phyloP scores from a whole-genome alignment of 2,113 vertebrate genomes.

The Micromys minutus region DNA sequence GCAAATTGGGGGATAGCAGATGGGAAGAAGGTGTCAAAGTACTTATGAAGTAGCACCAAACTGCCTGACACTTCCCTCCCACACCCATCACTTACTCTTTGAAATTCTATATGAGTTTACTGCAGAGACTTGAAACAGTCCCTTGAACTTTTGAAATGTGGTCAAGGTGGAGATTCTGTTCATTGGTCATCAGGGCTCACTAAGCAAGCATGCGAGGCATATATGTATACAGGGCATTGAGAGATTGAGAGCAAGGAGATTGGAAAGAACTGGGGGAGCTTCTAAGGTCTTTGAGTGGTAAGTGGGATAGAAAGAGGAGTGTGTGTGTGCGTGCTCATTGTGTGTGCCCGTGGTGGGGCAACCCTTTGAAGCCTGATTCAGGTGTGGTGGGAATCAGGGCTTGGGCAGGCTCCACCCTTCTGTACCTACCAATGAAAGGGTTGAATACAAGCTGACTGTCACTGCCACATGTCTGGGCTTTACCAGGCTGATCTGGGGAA shows the following conservation, averaged over 20 bases:
- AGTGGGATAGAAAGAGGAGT: neutral
- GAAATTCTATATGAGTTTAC: neutral
- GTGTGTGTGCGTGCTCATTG: neutral
- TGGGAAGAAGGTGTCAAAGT: neutral
- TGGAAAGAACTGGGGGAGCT: neutral
- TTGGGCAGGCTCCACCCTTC: no score
- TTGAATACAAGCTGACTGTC: neutral
- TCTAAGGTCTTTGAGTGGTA: neutral
- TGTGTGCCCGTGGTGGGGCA: neutral
- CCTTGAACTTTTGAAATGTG: neutral
- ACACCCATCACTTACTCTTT: neutral
- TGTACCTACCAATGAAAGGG: no score
- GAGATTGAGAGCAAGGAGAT: neutral
- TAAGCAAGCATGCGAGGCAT: neutral
- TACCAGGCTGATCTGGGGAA: neutral
- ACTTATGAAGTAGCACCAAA: neutral
- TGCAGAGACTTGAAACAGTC: neutral
- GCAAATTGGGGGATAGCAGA: neutral
- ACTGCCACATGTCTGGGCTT: neutral
- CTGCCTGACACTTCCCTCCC: neutral
- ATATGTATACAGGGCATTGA: neutral
- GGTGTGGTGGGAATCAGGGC: neutral
- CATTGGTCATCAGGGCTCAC: neutral
- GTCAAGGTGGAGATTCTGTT: neutral
- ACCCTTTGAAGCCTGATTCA: neutral